Conservation (phyloP, 2,888 invertebrate species). For the Troides oblongomaculatus region DNA sequence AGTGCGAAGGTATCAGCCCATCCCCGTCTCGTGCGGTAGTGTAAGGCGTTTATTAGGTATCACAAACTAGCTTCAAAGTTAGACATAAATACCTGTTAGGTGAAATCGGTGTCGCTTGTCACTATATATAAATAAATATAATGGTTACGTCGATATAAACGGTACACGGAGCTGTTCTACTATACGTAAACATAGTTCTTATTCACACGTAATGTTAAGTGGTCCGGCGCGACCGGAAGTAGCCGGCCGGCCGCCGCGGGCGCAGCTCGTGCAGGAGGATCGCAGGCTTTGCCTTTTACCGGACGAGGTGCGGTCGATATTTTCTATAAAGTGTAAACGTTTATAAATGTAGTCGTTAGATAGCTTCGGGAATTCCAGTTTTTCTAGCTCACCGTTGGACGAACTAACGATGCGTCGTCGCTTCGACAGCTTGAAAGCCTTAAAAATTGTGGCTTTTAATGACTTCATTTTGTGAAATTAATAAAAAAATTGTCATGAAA, state of each 20-base stretch:
- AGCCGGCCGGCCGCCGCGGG: conserved; percentile 27
- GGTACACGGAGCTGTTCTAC: conserved; percentile 72
- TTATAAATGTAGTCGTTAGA: conserved; percentile 67
- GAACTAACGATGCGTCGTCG: conserved; percentile 58
- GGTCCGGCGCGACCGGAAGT: conserved; percentile 58
- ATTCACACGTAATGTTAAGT: conserved; percentile 71
- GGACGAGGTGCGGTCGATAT: conserved; percentile 68
- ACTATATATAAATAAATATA: conserved; percentile 41
- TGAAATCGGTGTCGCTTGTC: conserved; percentile 71
- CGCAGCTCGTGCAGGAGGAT: conserved; percentile 44
- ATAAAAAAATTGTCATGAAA: conserved; percentile 70
- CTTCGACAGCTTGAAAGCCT: conserved; percentile 79
- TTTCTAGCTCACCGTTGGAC: conserved; percentile 64
- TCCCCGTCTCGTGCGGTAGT: conserved; percentile 40
- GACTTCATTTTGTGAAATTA: conserved; percentile 78
- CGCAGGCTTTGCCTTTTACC: conserved; percentile 68
- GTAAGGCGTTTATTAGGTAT: conserved; percentile 65
- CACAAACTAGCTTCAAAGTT: conserved; percentile 74
- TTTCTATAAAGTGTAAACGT: conserved; percentile 73
- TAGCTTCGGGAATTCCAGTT: conserved; percentile 69
- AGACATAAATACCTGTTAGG: conserved; percentile 58
- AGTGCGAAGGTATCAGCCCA: conserved; percentile 5
- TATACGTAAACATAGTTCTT: conserved; percentile 76
- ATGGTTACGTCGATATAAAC: conserved; percentile 41
- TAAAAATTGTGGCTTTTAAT: conserved; percentile 77